Percentiles rank a stretch among this genome's conserved stretches.
phyloP scores from a whole-genome alignment of 2,888 invertebrate species.

The Polymixis flavicincta region DNA sequence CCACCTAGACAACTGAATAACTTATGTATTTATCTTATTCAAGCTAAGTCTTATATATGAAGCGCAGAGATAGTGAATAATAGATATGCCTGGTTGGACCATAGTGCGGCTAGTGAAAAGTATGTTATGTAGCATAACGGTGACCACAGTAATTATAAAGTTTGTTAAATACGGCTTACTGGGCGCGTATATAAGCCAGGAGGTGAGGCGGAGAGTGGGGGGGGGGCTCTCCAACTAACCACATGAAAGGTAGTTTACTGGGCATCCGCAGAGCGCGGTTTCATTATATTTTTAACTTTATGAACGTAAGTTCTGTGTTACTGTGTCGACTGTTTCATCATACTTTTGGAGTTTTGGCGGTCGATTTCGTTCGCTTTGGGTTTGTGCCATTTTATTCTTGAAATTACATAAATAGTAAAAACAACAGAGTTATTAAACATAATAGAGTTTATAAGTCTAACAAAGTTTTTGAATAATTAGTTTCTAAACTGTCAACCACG shows the following conservation, averaged over 20 bases:
- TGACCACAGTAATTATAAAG: slow-evolving; percentile 61
- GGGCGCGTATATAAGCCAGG: slow-evolving; percentile 44
- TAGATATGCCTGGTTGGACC: slow-evolving; percentile 29
- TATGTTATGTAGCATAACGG: slow-evolving; percentile 34
- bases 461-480: neutral
- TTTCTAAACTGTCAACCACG: neutral
- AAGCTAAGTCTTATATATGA: slow-evolving; percentile 40
- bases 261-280: slow-evolving; percentile 61
- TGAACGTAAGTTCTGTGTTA: slow-evolving; percentile 61
- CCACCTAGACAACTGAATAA: slow-evolving; percentile 45
- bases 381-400: slow-evolving; percentile 33
- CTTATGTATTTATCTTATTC: slow-evolving; percentile 38
- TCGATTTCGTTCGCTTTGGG: slow-evolving; percentile 42
- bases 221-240: slow-evolving; percentile 58
- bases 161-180: slow-evolving; percentile 56
- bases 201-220: neutral
- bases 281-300: slow-evolving; percentile 70
- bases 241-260: slow-evolving; percentile 67
- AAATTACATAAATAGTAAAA: neutral
- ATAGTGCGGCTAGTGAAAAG: slow-evolving; percentile 31
- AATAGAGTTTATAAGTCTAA: neutral
- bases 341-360: slow-evolving; percentile 51
- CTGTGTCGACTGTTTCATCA: slow-evolving; percentile 59
- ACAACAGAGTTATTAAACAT: neutral
- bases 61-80: slow-evolving; percentile 43